phyloP scores from a whole-genome alignment of 1,140 invertebrate species.

The Laupala kohalensis region DNA sequence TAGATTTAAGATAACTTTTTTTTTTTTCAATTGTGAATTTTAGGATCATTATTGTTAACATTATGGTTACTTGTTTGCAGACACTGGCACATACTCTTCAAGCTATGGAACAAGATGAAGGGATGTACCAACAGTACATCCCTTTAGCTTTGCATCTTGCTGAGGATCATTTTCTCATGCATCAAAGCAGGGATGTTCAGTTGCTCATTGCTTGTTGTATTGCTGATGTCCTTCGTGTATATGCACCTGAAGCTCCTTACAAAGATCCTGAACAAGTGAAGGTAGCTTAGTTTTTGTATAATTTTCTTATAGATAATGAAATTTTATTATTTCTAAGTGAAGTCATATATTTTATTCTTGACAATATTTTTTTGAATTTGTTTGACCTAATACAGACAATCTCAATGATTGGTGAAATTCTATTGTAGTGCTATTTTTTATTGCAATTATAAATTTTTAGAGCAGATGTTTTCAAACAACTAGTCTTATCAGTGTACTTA shows the following conservation, averaged over 20 bases:
- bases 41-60: background rate
- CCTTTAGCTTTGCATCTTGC: slow-evolving; percentile 87
- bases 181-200: slow-evolving; percentile 85
- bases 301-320: too few relatives aligned
- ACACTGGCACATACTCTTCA: slow-evolving; percentile 85
- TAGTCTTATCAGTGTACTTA: too few relatives aligned
- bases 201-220: slow-evolving; percentile 92
- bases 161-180: slow-evolving; percentile 81
- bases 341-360: slow-evolving; percentile 18
- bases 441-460: too few relatives aligned
- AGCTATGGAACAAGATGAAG: slow-evolving; percentile 92
- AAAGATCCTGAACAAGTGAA: slow-evolving; percentile 88
- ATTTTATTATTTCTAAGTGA: background rate
- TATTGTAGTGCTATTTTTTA: too few relatives aligned
- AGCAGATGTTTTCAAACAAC: too few relatives aligned
- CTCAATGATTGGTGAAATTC: too few relatives aligned
- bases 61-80: slow-evolving; percentile 31
- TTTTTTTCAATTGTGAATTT: background rate
- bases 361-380: too few relatives aligned
- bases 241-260: slow-evolving; percentile 95
- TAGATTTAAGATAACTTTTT: too few relatives aligned
- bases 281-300: too few relatives aligned
- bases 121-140: slow-evolving; percentile 85
- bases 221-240: slow-evolving; percentile 92
- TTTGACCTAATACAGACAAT: too few relatives aligned